phyloP scores from a whole-genome alignment of 1,140 invertebrate genomes.

The Colletes latitarsis region DNA sequence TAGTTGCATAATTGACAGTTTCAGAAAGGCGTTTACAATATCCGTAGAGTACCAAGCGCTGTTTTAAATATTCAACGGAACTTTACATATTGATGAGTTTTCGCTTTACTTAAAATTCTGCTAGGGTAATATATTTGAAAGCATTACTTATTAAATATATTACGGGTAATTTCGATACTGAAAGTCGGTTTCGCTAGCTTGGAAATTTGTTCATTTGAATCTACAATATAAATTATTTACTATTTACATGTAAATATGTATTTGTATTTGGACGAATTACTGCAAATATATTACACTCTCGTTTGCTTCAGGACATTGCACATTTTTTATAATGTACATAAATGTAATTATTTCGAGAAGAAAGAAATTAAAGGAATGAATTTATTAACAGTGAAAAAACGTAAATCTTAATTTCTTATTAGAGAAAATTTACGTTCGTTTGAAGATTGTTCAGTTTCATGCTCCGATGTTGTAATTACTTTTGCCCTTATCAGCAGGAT shows the following conservation, averaged over 20 bases:
- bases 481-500: conserved; percentile 18
- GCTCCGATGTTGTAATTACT: conserved; percentile 48
- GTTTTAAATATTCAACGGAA: not conserved
- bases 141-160: not conserved
- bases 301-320: no score
- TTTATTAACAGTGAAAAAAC: not conserved
- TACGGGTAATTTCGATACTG: not conserved
- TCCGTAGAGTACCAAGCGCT: not conserved
- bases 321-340: no score
- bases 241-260: no score
- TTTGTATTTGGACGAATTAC: no score
- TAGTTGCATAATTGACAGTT: not conserved
- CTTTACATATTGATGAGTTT: not conserved
- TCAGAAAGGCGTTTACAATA: not conserved
- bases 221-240: not conserved
- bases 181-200: not conserved
- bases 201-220: not conserved
- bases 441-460: conserved; percentile 17
- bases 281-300: no score
- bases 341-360: not conserved
- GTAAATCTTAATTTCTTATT: not conserved
- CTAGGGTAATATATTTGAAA: no score
- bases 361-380: not conserved
- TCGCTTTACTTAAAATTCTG: not conserved
- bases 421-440: conserved; percentile 20